Percentiles rank a stretch among this genome's conserved stretches.
phyloP scores from a whole-genome alignment of 2,797 vertebrate species.

The Epinephelus coioides region DNA sequence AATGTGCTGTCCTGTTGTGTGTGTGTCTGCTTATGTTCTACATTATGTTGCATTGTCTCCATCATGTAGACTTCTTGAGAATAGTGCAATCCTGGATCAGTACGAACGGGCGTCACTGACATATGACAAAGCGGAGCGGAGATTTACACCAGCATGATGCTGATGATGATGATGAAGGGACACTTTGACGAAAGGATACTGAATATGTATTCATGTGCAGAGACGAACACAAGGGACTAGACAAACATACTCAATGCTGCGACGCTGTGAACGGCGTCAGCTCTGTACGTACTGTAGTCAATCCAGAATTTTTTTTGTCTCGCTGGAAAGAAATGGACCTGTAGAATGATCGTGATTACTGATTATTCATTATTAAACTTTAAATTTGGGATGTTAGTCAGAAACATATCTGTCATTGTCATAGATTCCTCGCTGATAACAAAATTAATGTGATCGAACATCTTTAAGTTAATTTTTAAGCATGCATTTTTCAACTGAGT shows the following conservation, averaged over 20 bases:
- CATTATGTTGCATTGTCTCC: conserved; percentile 93
- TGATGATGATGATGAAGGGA: conserved; percentile 85
- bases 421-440: conserved; percentile 57
- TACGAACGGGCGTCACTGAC: conserved; percentile 91
- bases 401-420: conserved; percentile 72
- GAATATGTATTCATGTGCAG: conserved; percentile 80
- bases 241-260: conserved; percentile 52
- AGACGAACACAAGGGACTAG: conserved; percentile 86
- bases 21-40: conserved; percentile 83
- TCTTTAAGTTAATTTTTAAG: conserved; percentile 80
- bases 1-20: conserved; percentile 76
- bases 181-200: conserved; percentile 78
- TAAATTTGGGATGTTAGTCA: conserved; percentile 79
- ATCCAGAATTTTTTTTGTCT: conserved; percentile 58
- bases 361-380: conserved; percentile 70
- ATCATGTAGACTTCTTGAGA: conserved; percentile 97
- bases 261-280: conserved; percentile 41
- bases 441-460: conserved; percentile 58
- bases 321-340: conserved; percentile 67
- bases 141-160: conserved; percentile 91
- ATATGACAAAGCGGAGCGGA: conserved; percentile 89
- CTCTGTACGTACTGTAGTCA: conserved; percentile 43
- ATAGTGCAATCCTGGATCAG: conserved; percentile 92
- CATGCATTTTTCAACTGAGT: conserved; percentile 84
- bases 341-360: conserved; percentile 75